Percentiles rank a stretch among this genome's conserved stretches.
These are phyloP conservation scores for Poeciliopsis gracilis DNA, from an alignment of 2,797 vertebrate genomes.

Conservation along the genomic window DNA sequence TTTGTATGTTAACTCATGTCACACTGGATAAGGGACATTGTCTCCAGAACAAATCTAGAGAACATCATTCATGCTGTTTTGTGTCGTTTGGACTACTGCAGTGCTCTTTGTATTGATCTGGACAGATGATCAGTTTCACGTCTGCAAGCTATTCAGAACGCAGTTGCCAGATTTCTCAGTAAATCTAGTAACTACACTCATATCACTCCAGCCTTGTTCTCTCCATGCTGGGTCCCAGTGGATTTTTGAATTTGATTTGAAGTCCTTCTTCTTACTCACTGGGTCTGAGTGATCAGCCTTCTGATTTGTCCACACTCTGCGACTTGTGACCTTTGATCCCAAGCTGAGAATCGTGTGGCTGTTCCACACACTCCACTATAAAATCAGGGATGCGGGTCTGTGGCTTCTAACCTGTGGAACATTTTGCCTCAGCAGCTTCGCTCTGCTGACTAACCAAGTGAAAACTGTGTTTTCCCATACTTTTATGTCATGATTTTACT, in stretches of 20 bases:
- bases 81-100: not conserved
- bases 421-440: not conserved
- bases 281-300: not conserved
- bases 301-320: not conserved
- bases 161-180: not conserved
- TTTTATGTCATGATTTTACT: not conserved
- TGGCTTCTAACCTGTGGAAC: not conserved
- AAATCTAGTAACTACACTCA: not conserved
- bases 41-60: not conserved
- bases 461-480: not conserved
- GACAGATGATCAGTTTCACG: not conserved
- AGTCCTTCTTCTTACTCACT: not conserved
- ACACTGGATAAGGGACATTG: not conserved
- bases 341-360: not conserved
- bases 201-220: not conserved
- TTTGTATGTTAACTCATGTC: not conserved
- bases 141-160: not conserved
- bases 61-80: not conserved
- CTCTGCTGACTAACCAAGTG: not conserved
- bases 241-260: not conserved
- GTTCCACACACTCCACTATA: not conserved
- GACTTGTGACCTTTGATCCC: not conserved
- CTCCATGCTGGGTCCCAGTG: not conserved
- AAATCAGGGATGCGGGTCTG: not conserved
- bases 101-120: not conserved